Conservation (phyloP, 92 coral and sea anemone species). For the Plumapathes pennacea region DNA sequence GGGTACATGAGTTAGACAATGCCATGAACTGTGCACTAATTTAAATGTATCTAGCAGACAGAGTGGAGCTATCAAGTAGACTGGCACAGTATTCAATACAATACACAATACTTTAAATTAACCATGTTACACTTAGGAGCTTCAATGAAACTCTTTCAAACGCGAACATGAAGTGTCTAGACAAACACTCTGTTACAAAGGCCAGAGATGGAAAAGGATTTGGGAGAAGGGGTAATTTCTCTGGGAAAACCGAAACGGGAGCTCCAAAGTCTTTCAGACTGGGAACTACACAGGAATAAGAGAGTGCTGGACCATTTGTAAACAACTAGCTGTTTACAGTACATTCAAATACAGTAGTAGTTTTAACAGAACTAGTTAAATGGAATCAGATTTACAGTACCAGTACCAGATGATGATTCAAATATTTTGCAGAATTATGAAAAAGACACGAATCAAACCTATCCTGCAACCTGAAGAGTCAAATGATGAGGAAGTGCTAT, state of each 20-base stretch:
- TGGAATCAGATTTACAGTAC: conserved; percentile 35
- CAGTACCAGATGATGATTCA: conserved; percentile 45
- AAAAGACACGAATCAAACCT: too few relatives aligned
- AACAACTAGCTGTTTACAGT: conserved; percentile 19
- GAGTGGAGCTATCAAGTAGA: conserved; percentile 7
- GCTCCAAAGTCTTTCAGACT: conserved; percentile 22
- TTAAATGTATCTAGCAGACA: conserved; percentile 14
- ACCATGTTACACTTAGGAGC: too few relatives aligned
- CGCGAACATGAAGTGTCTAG: too few relatives aligned
- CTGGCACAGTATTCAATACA: conserved; percentile 13
- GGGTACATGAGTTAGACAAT: conserved; percentile 31
- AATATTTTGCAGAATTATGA: too few relatives aligned
- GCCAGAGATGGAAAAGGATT: conserved; percentile 34
- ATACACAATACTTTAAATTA: too few relatives aligned
- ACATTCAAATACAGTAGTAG: conserved; percentile 49
- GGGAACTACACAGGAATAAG: conserved; percentile 36
- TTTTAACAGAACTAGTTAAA: conserved; percentile 10
- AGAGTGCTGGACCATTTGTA: conserved; percentile 26
- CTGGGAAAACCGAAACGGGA: conserved; percentile 41
- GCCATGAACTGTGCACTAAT: conserved; percentile 21
- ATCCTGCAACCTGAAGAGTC: conserved; percentile 5
- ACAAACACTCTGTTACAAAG: not conserved
- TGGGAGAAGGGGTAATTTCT: conserved; percentile 26
- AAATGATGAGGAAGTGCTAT: too few relatives aligned
- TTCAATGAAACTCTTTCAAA: too few relatives aligned